A percentile compares a stretch with the other conserved stretches of the same genome.
These are phyloP conservation scores for Brenthis daphne DNA, from an alignment of 2,888 invertebrate genomes.

Conservation along the genomic window DNA sequence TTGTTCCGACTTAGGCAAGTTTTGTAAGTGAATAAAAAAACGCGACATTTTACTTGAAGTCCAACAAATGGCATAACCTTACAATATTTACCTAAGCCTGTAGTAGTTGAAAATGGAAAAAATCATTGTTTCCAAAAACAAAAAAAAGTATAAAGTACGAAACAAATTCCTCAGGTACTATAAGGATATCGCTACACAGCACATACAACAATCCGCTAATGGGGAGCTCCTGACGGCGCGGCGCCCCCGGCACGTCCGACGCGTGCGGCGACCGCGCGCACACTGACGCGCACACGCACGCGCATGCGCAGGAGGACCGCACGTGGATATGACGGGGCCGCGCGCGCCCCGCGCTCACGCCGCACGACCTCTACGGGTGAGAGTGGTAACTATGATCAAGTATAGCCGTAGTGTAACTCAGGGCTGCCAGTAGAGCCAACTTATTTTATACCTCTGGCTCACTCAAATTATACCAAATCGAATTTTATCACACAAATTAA, in stretches of 20 bases:
- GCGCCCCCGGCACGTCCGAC: constrained; percentile 58
- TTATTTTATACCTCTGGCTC: no score
- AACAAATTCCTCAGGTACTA: constrained; percentile 62
- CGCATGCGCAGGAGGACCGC: constrained; percentile 49
- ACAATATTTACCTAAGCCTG: constrained; percentile 2
- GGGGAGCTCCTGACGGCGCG: constrained; percentile 71
- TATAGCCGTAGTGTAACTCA: no score
- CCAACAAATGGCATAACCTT: background rate
- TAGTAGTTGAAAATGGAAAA: background rate
- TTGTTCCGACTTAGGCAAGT: constrained; percentile 9
- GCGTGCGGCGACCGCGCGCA: constrained; percentile 52
- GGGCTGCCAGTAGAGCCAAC: no score
- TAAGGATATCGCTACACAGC: constrained; percentile 77
- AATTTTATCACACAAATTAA: no score
- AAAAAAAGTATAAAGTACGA: background rate
- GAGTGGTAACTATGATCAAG: background rate
- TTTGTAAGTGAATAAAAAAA: background rate
- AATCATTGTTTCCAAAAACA: background rate
- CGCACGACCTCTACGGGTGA: constrained; percentile 72
- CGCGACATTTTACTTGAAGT: background rate
- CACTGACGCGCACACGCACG: constrained; percentile 44
- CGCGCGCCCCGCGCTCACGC: constrained; percentile 56
- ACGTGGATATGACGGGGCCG: constrained; percentile 65
- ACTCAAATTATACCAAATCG: no score
- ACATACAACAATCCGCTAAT: constrained; percentile 73